Evolutionary conservation across 2,888 invertebrate species (phyloP), one percentile per base, ranked within the genome.

Genomic region (Ormyrus nitidulus): DNA sequence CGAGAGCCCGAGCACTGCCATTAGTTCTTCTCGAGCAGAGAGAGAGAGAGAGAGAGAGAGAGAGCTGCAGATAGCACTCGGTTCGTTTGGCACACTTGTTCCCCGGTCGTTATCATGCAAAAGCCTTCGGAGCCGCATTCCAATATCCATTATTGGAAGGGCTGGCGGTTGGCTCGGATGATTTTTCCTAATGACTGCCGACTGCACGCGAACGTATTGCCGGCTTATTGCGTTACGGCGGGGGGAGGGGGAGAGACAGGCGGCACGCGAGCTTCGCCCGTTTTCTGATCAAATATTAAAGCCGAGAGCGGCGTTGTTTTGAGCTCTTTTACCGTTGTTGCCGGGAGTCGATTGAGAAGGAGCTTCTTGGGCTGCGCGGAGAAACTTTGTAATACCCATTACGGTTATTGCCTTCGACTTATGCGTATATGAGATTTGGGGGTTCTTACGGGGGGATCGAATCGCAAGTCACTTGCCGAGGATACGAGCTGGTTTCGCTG

Each of bases 251-350:
- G 34, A 3, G 34, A 34, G 34, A 4, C 34, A 49, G 48, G 19
- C 48, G 13, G 34, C 51, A 13, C 9, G 44, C 44, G 5, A 46
- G 49, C 19, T 56, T 46, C 48, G 58, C 65, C 46, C 10, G 7
- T 49, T 19, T 76, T 58, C 58, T 19, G 51, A 72, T 80, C 72
- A 80, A 80, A 68, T 80, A 80, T 80, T 80, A 54, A 80, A 62
- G 72, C 49, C 48, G n/a, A 68, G 58, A 7, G 70, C 13, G 13
- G 66, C 53, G 68, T 80, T 80, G 80, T 80, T 80, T 72, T 34
- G 11, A n/a, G 46, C n/a, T 72, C 53, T 77, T 71, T 69, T 61
- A 19, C 59, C 19, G 6, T 4, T 4, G 34, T 4, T 34, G 34
- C 34, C 34, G 34, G 34, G 34, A 34, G 8, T 68, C 13, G 9